Evolutionary conservation across 2,113 vertebrate species (phyloP), one percentile per base, ranked within the genome.

Genomic region (Callionymus lyra): DNA sequence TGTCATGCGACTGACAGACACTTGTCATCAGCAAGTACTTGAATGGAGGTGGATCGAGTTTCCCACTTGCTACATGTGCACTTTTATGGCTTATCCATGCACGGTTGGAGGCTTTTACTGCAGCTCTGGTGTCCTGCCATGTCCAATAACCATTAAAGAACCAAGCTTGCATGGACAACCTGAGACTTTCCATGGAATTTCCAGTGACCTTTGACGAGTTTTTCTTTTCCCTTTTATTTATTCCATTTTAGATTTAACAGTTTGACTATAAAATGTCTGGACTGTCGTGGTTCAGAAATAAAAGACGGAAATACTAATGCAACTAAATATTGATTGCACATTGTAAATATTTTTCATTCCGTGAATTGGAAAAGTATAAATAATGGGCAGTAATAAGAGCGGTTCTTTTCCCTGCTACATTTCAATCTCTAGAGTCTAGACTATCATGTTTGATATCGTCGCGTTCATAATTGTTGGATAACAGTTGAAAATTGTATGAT

Each of bases 1-100:
- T 14, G 60, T 76, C 68, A 58, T 0, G n/a, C 50, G 64, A 67
- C 70, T 81, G 79, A 81, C 79, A 76, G 77, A 74, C 72, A 55
- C 74, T 79, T 75, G 44, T 80, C 81, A 80, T 73, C 77, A 63
- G 73, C 74, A 76, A 70, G 73, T 77, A 70, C 72, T 77, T 62
- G 55, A 57, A 60, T 62, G 64, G 64, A 56, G 73, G 56, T 76
- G 77, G 74, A 77, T 83, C 72, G 50, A 56, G 68, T 83, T 83
- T 68, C 79, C 37, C 56, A 34, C 49, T 68, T 63, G 74, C 79
- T 76, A 63, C 46, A 32, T 76, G 56, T 49, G 75, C 77, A 61
- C 59, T 77, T 81, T 79, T 58, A 69, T 50, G 46, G 62, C 62
- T 66, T 68, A 59, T 68, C 44, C 54, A 57, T 65, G 59, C 69